phyloP scores from a whole-genome alignment of 2,797 vertebrate genomes.

The Acrossocheilus wenchowensis region DNA sequence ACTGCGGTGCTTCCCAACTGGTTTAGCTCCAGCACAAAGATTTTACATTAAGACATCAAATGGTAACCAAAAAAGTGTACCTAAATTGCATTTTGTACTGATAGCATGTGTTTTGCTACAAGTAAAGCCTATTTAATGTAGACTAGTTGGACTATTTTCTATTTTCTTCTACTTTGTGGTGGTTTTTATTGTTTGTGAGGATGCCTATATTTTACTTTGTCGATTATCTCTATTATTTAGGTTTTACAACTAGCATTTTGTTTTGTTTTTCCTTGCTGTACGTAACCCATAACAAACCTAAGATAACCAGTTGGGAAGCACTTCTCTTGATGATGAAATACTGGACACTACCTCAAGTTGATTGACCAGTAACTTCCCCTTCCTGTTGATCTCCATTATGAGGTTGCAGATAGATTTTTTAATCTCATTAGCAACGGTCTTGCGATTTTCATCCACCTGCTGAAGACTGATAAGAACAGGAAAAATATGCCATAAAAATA shows the following conservation, averaged over 20 bases:
- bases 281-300: not conserved
- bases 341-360: conserved; percentile 87
- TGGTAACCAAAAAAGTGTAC: not conserved
- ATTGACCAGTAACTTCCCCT: conserved; percentile 94
- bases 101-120: not conserved
- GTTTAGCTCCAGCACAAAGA: not conserved
- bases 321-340: not conserved
- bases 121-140: not conserved
- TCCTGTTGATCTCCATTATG: conserved; percentile 98
- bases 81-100: not conserved
- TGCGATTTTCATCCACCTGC: conserved; percentile 97
- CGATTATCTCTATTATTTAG: not conserved
- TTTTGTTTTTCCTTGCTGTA: not conserved
- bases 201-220: not conserved
- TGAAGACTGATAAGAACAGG: conserved; percentile 82
- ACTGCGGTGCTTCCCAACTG: not conserved
- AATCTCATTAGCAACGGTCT: conserved; percentile 94
- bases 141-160: not conserved
- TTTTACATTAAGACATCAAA: not conserved
- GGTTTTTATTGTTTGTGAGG: not conserved
- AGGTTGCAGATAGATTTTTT: conserved; percentile 97
- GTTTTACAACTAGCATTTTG: not conserved
- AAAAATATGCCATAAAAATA: not conserved
- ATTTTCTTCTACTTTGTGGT: not conserved
- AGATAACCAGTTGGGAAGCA: not conserved